A percentile compares a stretch with the other conserved stretches of the same genome.
Conservation (phyloP, 92 coral and sea anemone species). For the Meandrina meandrites region DNA sequence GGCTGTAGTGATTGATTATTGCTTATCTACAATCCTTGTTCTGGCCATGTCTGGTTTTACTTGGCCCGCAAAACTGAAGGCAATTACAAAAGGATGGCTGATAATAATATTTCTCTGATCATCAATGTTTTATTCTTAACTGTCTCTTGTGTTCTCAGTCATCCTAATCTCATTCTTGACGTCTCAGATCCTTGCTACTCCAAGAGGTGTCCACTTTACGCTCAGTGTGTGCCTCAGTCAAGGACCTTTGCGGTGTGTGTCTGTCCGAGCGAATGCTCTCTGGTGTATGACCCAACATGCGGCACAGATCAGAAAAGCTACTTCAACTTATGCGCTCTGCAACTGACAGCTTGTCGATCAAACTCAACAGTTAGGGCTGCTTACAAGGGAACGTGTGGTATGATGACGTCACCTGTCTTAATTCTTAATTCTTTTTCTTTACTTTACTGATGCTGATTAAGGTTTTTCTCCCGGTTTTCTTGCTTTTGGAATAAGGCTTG, state of each 20-base stretch:
- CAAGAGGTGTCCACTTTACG: conserved; percentile 79
- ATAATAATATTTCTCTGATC: not conserved
- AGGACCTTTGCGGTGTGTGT: conserved; percentile 68
- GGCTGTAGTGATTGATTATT: not conserved
- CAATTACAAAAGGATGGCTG: not conserved
- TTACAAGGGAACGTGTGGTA: conserved; percentile 87
- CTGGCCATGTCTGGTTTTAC: not conserved
- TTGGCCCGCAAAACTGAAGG: not conserved
- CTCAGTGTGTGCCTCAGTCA: conserved; percentile 72
- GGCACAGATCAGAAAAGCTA: conserved; percentile 83
- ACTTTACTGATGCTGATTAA: not conserved
- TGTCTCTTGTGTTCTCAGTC: not conserved
- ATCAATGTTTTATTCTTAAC: not conserved
- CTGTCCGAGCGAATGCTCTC: conserved; percentile 80
- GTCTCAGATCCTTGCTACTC: conserved; percentile 79
- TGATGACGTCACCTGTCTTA: conserved; percentile 31
- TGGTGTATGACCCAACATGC: conserved; percentile 81
- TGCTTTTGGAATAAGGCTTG: not conserved
- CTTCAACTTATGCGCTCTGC: conserved; percentile 82
- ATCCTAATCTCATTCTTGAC: not conserved
- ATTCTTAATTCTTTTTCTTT: not conserved
- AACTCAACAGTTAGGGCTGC: conserved; percentile 56
- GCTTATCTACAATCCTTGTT: not conserved
- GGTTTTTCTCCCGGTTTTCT: not conserved
- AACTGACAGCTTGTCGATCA: conserved; percentile 73